phyloP scores from a whole-genome alignment of 1,140 invertebrate species.

The Hypsibius dujardini region DNA sequence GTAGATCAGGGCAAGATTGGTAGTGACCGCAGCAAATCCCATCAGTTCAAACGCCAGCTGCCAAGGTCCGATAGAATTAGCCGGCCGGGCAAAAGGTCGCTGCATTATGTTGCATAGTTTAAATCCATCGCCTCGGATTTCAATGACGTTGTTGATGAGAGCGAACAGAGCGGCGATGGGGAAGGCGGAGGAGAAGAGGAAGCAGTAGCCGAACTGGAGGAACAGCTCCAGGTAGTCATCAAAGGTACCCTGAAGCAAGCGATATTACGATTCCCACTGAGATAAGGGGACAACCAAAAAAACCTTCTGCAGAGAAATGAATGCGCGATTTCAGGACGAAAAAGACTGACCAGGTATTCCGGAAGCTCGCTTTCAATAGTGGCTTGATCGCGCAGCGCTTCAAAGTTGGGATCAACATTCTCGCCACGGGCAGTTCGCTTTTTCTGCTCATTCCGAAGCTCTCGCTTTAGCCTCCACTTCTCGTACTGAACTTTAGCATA shows the following conservation, averaged over 20 bases:
- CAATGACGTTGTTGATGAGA: constrained; percentile 76
- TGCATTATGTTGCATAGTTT: constrained; percentile 85
- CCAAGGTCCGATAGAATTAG: constrained; percentile 90
- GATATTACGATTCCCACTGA: background rate
- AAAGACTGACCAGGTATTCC: background rate
- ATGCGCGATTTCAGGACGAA: background rate
- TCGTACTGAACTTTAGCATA: constrained; percentile 39
- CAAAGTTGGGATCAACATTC: background rate
- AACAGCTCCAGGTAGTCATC: constrained; percentile 94
- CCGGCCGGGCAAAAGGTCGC: constrained; percentile 70
- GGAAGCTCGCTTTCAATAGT: background rate
- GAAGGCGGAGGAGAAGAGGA: constrained; percentile 86
- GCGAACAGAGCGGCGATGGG: constrained; percentile 80
- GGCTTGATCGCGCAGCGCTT: background rate
- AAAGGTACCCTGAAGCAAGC: constrained; percentile 56
- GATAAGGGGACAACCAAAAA: background rate
- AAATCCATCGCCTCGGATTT: constrained; percentile 81
- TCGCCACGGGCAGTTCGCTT: background rate
- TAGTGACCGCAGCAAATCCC: constrained; percentile 74
- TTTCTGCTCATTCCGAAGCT: background rate
- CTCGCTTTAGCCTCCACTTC: background rate
- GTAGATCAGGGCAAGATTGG: constrained; percentile 83
- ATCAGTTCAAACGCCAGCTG: constrained; percentile 85
- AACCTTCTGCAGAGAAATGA: background rate
- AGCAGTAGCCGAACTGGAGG: constrained; percentile 87